phyloP scores from a whole-genome alignment of 2,113 vertebrate species.

The Peromyscus leucopus region DNA sequence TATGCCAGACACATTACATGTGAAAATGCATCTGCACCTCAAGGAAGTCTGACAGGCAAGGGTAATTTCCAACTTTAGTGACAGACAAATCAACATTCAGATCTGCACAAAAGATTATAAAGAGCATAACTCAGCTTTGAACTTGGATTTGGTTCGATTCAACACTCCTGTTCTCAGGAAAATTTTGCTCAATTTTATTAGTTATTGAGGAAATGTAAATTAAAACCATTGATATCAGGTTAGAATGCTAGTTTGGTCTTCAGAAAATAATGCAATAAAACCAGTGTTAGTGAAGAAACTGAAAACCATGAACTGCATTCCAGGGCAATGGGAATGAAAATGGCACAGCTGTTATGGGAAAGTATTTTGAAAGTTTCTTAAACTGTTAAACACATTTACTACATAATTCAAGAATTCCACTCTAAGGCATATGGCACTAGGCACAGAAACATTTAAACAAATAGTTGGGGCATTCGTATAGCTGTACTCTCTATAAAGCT shows the following conservation, averaged over 20 bases:
- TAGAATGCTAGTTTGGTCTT: background rate
- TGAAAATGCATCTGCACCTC: fast-evolving
- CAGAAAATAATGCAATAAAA: background rate
- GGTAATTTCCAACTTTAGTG: background rate
- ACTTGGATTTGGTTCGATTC: background rate
- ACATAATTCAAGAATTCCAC: background rate
- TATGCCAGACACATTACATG: fast-evolving
- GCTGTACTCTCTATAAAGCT: background rate
- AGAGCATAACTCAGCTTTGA: background rate
- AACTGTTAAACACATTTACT: background rate
- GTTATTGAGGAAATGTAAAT: background rate
- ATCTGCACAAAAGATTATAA: background rate
- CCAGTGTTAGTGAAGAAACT: background rate
- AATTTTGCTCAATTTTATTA: background rate
- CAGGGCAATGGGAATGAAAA: background rate
- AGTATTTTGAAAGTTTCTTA: background rate
- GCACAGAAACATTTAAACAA: background rate
- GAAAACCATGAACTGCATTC: fast-evolving
- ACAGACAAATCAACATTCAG: background rate
- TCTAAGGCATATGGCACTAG: background rate
- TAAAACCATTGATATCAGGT: background rate
- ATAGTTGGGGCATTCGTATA: background rate
- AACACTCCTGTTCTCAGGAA: background rate
- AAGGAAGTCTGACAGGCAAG: fast-evolving
- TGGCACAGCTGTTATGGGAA: background rate